Base-by-base conservation (phyloP, 2,888 invertebrate species). In the Drosophila anomalata region DNA sequence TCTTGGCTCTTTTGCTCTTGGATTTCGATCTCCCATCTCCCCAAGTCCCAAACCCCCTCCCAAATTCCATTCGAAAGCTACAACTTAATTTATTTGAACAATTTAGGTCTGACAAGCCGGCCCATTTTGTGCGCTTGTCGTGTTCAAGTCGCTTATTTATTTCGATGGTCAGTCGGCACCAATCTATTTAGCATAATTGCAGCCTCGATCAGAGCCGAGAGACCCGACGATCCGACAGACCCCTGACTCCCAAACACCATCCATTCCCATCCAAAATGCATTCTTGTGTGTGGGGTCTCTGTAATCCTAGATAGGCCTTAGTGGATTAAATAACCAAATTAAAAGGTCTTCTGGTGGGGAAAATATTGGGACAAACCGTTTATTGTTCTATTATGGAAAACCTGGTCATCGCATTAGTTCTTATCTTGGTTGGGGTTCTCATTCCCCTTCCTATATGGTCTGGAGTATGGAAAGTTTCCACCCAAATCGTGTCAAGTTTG, bases 11-110 rank as follows among this genome's bases (percentile, higher is more conserved):
- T 8, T 33, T 20, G 60, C 29, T 57, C 55, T 31, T 11, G 44
- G 46, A 46, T 46, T 47, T 20, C 11, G 14, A 20, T 58, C 41
- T 22, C 53, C 39, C 12, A 24, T 44, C 39, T 31, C 42, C 36
- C 22, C 22, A 4, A 14, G 20, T 50, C 22, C 50, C 26, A 12
- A 26, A 42, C 41, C 44, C 46, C 39, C 36, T n/a, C n/a, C 14
- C 33, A 3, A 9, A 36, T 39, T 0, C 51, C 61, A 69, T 85
- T 84, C 76, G 84, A 84, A 84, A 84, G 87, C 84, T 81, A 87
- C 84, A 84, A 81, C 84, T 87, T 84, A 84, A 84, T 84, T 85
- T 83, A 88, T 87, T 88, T 85, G 79, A 78, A 85, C 88, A 88
- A 87, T 88, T 87, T 88, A 81, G 54, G 87, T 78, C 73, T 76